These are phyloP conservation scores for Eurytoma californica DNA, from an alignment of 2,888 invertebrate species.

Conservation along the genomic window DNA sequence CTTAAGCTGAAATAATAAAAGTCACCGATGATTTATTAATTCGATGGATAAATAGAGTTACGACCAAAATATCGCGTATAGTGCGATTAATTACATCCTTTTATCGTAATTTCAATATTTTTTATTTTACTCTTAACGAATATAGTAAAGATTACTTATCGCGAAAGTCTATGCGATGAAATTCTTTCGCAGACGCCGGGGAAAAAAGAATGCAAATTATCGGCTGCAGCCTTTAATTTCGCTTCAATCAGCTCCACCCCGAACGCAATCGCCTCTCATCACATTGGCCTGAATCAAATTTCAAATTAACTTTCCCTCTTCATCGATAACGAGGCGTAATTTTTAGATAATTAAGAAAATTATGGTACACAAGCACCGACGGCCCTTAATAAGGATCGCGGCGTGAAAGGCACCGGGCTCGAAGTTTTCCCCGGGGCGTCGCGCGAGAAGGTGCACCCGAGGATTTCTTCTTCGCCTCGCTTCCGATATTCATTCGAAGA, in stretches of 20 bases:
- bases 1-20: too few relatives aligned
- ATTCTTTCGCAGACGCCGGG: not conserved
- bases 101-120: too few relatives aligned
- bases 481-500: constrained; percentile 30
- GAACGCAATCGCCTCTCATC: not conserved
- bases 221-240: not conserved
- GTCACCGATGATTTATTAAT: too few relatives aligned
- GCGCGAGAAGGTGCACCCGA: constrained; percentile 6
- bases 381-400: not conserved
- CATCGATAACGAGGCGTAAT: constrained; percentile 33
- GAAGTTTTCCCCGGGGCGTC: constrained; percentile 16
- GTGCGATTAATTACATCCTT: too few relatives aligned
- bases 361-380: constrained; percentile 29
- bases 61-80: too few relatives aligned
- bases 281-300: constrained; percentile 26
- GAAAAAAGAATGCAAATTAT: not conserved
- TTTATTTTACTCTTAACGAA: too few relatives aligned
- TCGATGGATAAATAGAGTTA: too few relatives aligned
- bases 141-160: not conserved
- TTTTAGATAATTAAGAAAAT: constrained; percentile 47
- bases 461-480: constrained; percentile 36
- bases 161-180: not conserved
- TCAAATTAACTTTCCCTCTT: constrained; percentile 2
- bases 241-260: not conserved
- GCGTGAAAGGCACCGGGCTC: constrained; percentile 16